Percentiles rank a stretch among this genome's conserved stretches.
Evolutionary conservation across 1,140 invertebrate species (phyloP).

Genomic region (Psix sp.): DNA sequence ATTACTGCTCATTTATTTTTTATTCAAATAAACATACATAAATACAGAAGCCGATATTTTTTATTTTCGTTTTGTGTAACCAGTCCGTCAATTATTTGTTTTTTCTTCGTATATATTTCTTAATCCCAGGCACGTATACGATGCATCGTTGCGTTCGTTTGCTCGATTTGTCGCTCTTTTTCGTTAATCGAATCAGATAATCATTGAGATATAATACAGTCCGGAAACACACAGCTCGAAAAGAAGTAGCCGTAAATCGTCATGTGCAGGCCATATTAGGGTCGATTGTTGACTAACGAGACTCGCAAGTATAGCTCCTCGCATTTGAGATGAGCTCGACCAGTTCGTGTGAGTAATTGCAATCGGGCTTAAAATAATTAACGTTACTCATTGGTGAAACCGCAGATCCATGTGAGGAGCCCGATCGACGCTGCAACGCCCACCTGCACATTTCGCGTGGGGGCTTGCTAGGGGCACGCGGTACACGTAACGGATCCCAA

Average conservation of each 20-base stretch:
- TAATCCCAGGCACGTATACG: conserved; percentile 47
- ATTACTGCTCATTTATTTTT: conserved; percentile 36
- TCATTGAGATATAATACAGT: conserved; percentile 61
- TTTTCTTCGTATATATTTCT: conserved; percentile 22
- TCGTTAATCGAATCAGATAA: conserved; percentile 57
- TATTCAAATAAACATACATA: conserved; percentile 34
- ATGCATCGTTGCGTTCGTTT: conserved; percentile 27
- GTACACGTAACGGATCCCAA: conserved; percentile 42
- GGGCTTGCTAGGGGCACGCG: conserved; percentile 29
- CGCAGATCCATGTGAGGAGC: conserved; percentile 11
- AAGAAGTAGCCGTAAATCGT: conserved; percentile 62
- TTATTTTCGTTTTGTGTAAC: conserved; percentile 10
- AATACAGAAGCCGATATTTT: conserved; percentile 21
- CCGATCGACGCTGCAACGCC: conserved; percentile 56
- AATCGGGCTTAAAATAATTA: conserved; percentile 64
- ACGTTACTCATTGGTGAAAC: conserved; percentile 45
- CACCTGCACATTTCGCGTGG: conserved; percentile 47
- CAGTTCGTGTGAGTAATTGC: conserved; percentile 63
- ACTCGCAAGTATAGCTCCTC: conserved; percentile 31
- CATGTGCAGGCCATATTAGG: conserved; percentile 55
- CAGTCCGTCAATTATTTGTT: conserved; percentile 40
- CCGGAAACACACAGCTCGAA: conserved; percentile 55
- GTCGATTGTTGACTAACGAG: conserved; percentile 59
- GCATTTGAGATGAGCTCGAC: conserved; percentile 54
- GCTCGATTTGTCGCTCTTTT: conserved; percentile 47